phyloP scores from a whole-genome alignment of 2,797 vertebrate species.

The Alauda arvensis region DNA sequence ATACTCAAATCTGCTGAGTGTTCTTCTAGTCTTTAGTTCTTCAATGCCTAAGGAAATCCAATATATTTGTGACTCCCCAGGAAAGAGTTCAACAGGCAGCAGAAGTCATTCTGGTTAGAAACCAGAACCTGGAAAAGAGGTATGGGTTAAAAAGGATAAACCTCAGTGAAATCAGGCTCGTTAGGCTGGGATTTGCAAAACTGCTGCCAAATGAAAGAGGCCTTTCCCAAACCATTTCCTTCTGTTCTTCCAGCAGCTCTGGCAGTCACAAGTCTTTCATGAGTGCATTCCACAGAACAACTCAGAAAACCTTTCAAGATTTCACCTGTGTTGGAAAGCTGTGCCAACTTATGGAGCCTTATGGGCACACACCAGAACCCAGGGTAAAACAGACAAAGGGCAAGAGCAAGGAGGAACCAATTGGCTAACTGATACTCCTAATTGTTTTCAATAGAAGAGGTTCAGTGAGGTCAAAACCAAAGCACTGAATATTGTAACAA shows the following conservation, averaged over 20 bases:
- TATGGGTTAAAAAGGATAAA: not conserved
- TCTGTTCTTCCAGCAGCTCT: not conserved
- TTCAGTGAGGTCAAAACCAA: not conserved
- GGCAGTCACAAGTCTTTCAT: not conserved
- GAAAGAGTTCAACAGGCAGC: not conserved
- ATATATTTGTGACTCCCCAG: not conserved
- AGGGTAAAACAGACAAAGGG: not conserved
- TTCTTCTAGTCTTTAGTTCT: not conserved
- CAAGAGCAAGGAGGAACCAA: not conserved
- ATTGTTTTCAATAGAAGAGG: not conserved
- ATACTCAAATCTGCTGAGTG: not conserved
- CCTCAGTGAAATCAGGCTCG: not conserved
- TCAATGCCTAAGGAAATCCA: not conserved
- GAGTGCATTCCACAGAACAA: not conserved
- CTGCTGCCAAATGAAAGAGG: not conserved
- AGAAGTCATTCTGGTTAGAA: not conserved
- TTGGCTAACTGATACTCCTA: not conserved
- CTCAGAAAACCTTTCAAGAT: not conserved
- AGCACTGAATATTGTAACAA: not conserved
- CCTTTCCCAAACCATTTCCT: not conserved
- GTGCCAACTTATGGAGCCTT: not conserved
- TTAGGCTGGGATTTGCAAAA: not conserved
- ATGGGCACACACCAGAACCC: not conserved
- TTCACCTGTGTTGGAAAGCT: not conserved
- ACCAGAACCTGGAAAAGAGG: not conserved